Evolutionary conservation across 1,140 invertebrate genomes (phyloP).

Genomic region (Oscheius sp.): DNA sequence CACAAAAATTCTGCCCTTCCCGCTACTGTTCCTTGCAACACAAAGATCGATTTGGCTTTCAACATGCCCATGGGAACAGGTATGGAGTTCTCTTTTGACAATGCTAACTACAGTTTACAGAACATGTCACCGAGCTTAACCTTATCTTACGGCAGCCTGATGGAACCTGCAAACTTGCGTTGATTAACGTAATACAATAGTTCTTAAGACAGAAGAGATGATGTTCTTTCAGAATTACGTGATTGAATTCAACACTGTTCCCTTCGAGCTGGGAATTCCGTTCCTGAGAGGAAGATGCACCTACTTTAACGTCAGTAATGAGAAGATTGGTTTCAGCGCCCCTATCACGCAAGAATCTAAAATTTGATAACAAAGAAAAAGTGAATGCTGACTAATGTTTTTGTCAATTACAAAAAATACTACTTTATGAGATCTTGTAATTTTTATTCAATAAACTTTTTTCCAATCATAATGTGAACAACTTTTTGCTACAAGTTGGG

Average conservation of each 20-base stretch:
- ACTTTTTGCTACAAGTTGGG: too few species aligned
- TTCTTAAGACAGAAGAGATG: too few species aligned
- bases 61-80: not conserved
- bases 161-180: not conserved
- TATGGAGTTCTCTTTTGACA: not conserved
- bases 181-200: not conserved
- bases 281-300: conserved; percentile 7
- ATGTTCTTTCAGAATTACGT: too few species aligned
- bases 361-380: not conserved
- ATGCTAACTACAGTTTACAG: not conserved
- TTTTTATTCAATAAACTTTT: too few species aligned
- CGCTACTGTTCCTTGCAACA: not conserved
- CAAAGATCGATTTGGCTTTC: not conserved
- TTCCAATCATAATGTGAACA: too few species aligned
- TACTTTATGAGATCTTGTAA: too few species aligned
- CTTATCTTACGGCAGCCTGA: not conserved
- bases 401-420: too few species aligned
- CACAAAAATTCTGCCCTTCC: not conserved
- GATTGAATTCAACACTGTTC: too few species aligned
- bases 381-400: not conserved
- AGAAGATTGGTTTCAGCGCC: not conserved
- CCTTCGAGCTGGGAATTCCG: not conserved
- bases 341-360: not conserved
- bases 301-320: not conserved
- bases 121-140: not conserved